Evolutionary conservation across 2,797 vertebrate genomes (phyloP), one percentile per base, ranked within the genome.

Genomic region (Coranthus polyacanthus): DNA sequence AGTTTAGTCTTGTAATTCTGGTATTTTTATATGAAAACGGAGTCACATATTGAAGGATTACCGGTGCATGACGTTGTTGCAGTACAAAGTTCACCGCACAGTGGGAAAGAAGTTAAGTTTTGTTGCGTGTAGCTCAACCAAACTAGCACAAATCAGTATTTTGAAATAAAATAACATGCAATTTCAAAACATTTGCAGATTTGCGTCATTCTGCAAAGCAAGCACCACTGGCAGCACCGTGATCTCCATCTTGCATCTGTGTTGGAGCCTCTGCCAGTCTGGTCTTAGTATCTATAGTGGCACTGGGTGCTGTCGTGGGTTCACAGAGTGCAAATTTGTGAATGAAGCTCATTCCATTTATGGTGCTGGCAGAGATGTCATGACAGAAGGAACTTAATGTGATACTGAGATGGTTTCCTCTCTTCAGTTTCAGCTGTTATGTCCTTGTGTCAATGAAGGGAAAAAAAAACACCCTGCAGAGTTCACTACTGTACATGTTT

Each of bases 301-400:
- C 26, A 17, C 46, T 9, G 38, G 49, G 24, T 37, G 52, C 61
- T 43, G 69, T 60, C 47, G 5, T 1, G 43, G 58, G 70, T 78
- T 88, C 68, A 83, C 46, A 12, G 55, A 46, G 78, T 75, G 44
- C 78, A 84, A 68, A 86, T 88, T 89, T 91, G 86, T 92, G 89
- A 92, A 92, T 92, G 88, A 86, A 85, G 53, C 47, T 61, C 71
- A 61, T 81, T 85, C 88, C 83, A 78, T 86, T 83, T 90, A 88
- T 86, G 85, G 84, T 81, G 74, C 46, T 71, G 56, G 32, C 21
- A 17, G n/a, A 58, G 61, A 20, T 70, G 57, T 83, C 12, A 57
- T 44, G 44, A 53, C 29, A 82, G 61, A 72, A 72, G 78, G 87
- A 88, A 86, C 72, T 72, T 51, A n/a, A 65, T 41, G 6, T 34